These are phyloP conservation scores for Lepus timidus DNA, from an alignment of 2,113 vertebrate species.

Conservation along the genomic window DNA sequence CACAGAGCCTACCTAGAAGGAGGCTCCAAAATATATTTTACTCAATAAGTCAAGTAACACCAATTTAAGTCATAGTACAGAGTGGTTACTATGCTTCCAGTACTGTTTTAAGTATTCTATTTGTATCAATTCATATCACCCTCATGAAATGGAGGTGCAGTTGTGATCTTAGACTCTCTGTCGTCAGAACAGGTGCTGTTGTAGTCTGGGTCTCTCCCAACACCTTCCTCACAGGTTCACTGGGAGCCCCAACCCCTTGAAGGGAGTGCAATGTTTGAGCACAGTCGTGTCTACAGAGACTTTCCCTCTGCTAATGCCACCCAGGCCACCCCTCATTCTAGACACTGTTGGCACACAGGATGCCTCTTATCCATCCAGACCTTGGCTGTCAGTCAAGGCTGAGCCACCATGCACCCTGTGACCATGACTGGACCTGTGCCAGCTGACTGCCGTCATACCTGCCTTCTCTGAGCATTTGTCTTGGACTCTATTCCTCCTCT, in stretches of 20 bases:
- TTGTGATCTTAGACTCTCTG: neutral
- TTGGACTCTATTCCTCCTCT: neutral
- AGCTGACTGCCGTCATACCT: neutral
- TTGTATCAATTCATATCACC: neutral
- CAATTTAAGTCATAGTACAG: neutral
- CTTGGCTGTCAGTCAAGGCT: neutral
- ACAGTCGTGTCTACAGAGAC: too few species aligned
- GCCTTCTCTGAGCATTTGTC: too few species aligned
- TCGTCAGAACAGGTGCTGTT: neutral
- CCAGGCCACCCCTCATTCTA: neutral
- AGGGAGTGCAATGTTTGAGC: neutral
- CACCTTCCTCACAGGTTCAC: neutral
- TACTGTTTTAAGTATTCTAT: neutral
- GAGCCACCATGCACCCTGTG: rapidly evolving
- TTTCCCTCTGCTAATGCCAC: neutral
- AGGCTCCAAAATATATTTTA: neutral
- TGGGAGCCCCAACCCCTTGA: rapidly evolving
- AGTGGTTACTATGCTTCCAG: neutral
- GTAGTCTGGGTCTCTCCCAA: neutral
- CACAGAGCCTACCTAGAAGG: neutral
- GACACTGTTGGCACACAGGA: rapidly evolving
- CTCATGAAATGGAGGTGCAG: neutral
- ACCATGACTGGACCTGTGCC: rapidly evolving
- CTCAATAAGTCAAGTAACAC: neutral
- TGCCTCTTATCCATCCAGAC: neutral